Percentiles rank a stretch among this genome's conserved stretches.
phyloP scores from a whole-genome alignment of 2,797 vertebrate species.

The Meda fulgida region DNA sequence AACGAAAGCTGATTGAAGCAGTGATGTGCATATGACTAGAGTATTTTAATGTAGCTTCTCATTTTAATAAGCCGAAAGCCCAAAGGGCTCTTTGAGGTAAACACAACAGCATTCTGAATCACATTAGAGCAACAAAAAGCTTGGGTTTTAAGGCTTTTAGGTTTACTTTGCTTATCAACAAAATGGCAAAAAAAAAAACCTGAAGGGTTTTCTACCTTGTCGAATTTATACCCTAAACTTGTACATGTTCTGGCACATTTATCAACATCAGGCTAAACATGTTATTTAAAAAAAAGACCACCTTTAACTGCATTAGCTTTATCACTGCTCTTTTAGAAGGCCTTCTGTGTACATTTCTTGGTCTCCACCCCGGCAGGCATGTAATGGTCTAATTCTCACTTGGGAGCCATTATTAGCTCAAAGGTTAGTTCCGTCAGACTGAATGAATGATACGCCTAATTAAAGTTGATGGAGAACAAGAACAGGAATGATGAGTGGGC shows the following conservation, averaged over 20 bases:
- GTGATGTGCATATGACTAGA: constrained; percentile 49
- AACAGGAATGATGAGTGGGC: constrained; percentile 32
- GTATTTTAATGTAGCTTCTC: constrained; percentile 27
- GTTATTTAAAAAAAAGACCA: background rate
- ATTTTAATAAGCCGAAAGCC: constrained; percentile 36
- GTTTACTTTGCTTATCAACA: background rate
- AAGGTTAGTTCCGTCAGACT: constrained; percentile 52
- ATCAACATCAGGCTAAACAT: background rate
- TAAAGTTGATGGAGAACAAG: constrained; percentile 51
- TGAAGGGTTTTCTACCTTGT: background rate
- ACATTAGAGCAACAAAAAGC: constrained; percentile 23
- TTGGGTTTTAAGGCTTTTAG: constrained; percentile 6
- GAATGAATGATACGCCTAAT: constrained; percentile 55
- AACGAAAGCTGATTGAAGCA: constrained; percentile 50
- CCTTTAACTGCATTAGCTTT: background rate
- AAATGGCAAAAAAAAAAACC: background rate
- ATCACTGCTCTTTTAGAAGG: constrained; percentile 14
- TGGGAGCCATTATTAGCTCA: constrained; percentile 53
- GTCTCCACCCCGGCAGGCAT: constrained; percentile 43
- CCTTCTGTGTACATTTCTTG: constrained; percentile 20
- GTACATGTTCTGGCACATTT: background rate
- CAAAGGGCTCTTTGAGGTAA: constrained; percentile 37
- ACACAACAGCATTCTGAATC: constrained; percentile 26
- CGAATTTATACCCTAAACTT: background rate
- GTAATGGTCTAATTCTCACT: constrained; percentile 54